Evolutionary conservation across 2,113 vertebrate genomes (phyloP), one percentile per base, ranked within the genome.

Genomic region (Phalacrocorax carbo): DNA sequence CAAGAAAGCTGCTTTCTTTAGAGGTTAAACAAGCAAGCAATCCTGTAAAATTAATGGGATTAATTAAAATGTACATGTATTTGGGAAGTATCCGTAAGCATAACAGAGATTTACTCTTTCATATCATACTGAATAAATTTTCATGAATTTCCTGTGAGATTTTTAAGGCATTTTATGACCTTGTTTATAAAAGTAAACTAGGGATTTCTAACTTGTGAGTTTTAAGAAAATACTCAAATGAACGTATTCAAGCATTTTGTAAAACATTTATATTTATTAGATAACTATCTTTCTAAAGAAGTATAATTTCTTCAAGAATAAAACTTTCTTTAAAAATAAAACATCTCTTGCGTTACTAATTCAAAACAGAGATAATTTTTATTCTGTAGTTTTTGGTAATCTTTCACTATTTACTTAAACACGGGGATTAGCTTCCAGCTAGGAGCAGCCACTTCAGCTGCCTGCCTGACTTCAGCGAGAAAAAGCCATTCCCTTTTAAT

Each of bases 11-110:
- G 30, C 65, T 94, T 95, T 55, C 57, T 96, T 90, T 38, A 52
- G 83, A 87, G 70, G 65, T 76, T 70, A 86, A 93, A 82, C 86
- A 92, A 94, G 76, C 38, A 64, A 60, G 87, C 34, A 76, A 85
- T 83, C 86, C 84, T 97, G 87, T 91, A 88, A 97, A 94, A 94
- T 93, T 94, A 95, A 94, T 94, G 86, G 84, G 62, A 88, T 94
- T 97, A 96, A 95, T 96, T 97, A 95, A 96, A 93, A 86, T 90
- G 85, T 90, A 58, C 82, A 93, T 30, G 64, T 89, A 15, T 71
- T 94, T 75, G 58, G 69, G 87, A 86, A 72, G 83, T 83, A 93
- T 90, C 77, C 82, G n/a, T 77, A 82, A 78, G 54, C 71, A 54
- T 61, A 88, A 15, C 71, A 84, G 83, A 94, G 83, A 92, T 96